Percentiles rank a stretch among this genome's conserved stretches.
Evolutionary conservation across 2,113 vertebrate genomes (phyloP).

Genomic region (Pseudorasbora parva): DNA sequence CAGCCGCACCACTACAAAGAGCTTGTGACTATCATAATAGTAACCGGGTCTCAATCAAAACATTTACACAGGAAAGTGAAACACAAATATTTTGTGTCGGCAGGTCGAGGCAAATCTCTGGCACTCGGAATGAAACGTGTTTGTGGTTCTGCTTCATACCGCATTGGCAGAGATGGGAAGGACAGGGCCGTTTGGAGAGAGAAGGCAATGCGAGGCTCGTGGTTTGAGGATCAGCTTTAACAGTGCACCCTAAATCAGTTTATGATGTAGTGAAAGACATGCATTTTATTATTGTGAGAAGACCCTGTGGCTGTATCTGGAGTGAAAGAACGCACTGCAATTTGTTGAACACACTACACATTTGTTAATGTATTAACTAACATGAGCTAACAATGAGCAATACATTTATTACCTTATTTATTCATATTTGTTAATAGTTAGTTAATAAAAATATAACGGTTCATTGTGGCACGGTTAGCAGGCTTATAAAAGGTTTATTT

Average conservation of each 20-base stretch:
- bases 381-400: too few species aligned
- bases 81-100: slow-evolving; percentile 67
- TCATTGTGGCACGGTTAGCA: too few species aligned
- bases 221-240: slow-evolving; percentile 30
- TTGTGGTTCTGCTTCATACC: slow-evolving; percentile 40
- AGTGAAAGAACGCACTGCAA: not conserved
- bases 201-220: slow-evolving; percentile 50
- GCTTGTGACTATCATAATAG: slow-evolving; percentile 75
- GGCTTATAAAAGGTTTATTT: too few species aligned
- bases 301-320: not conserved
- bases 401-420: too few species aligned
- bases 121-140: slow-evolving; percentile 48
- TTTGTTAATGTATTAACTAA: too few species aligned
- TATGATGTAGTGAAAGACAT: not conserved
- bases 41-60: slow-evolving; percentile 77
- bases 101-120: slow-evolving; percentile 70
- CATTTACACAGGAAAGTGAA: slow-evolving; percentile 68
- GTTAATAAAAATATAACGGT: too few species aligned
- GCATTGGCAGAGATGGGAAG: slow-evolving; percentile 54
- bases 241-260: not conserved
- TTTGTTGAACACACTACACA: too few species aligned
- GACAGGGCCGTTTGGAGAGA: slow-evolving; percentile 36
- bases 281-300: not conserved
- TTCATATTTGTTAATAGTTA: too few species aligned
- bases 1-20: slow-evolving; percentile 70